These are phyloP conservation scores for Zhengitettix transpicula DNA, from an alignment of 2,888 invertebrate genomes.

Conservation along the genomic window DNA sequence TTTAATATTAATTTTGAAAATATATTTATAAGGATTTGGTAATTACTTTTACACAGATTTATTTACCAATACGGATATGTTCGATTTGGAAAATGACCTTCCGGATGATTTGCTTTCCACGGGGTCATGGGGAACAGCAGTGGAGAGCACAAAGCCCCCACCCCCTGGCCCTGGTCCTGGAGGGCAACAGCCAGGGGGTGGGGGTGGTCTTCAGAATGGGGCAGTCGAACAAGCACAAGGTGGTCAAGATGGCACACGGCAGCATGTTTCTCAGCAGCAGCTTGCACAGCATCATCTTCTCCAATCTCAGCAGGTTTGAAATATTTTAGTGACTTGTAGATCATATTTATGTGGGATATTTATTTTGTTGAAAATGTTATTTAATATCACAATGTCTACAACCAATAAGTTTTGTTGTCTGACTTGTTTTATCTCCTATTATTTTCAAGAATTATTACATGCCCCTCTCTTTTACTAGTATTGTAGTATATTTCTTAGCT, in stretches of 20 bases:
- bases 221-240: slow-evolving; percentile 15
- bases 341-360: too few relatives aligned
- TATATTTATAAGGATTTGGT: too few relatives aligned
- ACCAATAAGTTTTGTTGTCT: too few relatives aligned
- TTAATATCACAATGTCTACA: too few relatives aligned
- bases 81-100: slow-evolving; percentile 79
- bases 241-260: not conserved
- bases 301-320: slow-evolving; percentile 32
- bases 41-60: too few relatives aligned
- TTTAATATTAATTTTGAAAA: too few relatives aligned
- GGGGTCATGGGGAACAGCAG: slow-evolving; percentile 44
- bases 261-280: slow-evolving; percentile 28
- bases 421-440: too few relatives aligned
- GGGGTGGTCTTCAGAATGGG: slow-evolving; percentile 33
- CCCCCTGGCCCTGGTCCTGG: slow-evolving; percentile 73
- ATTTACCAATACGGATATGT: slow-evolving; percentile 45
- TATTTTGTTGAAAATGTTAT: too few relatives aligned
- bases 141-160: slow-evolving; percentile 45
- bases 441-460: too few relatives aligned
- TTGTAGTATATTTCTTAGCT: not conserved
- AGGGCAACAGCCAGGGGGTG: slow-evolving; percentile 15
- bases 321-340: too few relatives aligned
- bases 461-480: too few relatives aligned
- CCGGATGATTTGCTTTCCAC: slow-evolving; percentile 76
- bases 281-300: slow-evolving; percentile 51